Evolutionary conservation across 1,140 invertebrate species (phyloP), one percentile per base, ranked within the genome.

Genomic region (Archivesica marissinica): DNA sequence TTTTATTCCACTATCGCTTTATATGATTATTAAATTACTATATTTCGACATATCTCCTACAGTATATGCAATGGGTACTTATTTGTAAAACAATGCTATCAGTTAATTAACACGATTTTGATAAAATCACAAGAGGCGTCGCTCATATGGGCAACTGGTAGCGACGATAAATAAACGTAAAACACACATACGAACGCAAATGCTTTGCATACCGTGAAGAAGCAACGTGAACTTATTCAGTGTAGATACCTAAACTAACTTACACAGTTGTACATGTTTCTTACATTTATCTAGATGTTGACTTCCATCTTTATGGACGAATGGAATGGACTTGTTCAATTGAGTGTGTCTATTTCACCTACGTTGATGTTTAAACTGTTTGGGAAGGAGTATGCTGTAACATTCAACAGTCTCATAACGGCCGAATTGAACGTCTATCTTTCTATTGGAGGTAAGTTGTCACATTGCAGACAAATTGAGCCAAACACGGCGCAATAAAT

Each of bases 261-360:
- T 59, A 9, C 7, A 7, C 9, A 11, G 20, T 7, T 13, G 11
- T 9, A 23, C 23, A 23, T 11, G 20, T 59, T 59, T 30, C n/a
- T n/a, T n/a, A n/a, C n/a, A 9, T 9, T 64, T 9, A 20, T 64
- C 2, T 23, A 80, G 78, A 52, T 80, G 41, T 33, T 80, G 0
- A 80, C 56, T 17, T 47, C 50, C 38, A 30, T 80, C 1, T 68
- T 80, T 52, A 9, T 68, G 1, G 78, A 80, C 11, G 78, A 80
- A 25, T 80, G 78, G 78, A 41, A 44, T 25, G 39, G 15, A 30
- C 23, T 13, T 30, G 15, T 75, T 2, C 44, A n/a, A 1, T 1
- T 75, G 4, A 52, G 25, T 30, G 6, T 35, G 25, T 33, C 72
- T 25, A 23, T 35, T 2, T 75, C 72, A n/a, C 72, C 50, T 44